Evolutionary conservation across 2,113 vertebrate genomes (phyloP), one percentile per base, ranked within the genome.

Genomic region (Petromus typicus): DNA sequence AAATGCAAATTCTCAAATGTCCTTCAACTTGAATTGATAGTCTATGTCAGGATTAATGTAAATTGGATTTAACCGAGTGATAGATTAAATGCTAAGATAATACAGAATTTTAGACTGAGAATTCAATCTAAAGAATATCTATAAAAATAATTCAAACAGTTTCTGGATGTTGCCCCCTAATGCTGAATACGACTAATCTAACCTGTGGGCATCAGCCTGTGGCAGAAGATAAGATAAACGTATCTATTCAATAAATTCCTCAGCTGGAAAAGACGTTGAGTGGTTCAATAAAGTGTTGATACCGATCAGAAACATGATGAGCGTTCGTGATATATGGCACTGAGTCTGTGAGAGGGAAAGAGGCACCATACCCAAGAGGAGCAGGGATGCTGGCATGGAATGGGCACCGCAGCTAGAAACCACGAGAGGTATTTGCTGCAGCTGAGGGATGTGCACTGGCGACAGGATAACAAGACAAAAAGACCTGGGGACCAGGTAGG

Each of bases 401-500:
- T 12, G 22, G 2, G 11, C 25, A 1, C 0, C 1, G 20, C 75
- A 73, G 30, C 27, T 37, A 25, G 56, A 78, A 81, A 64, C 6
- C 22, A 76, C 63, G 10, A 85, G 18, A 20, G n/a, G 63, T 1
- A 2, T 17, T 4, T 37, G 34, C 75, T 61, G 27, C 37, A 75
- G 37, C 57, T 76, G 17, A 69, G 64, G 34, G 64, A 30, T 0
- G 6, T 20, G 16, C 14, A 13, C 34, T 20, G 5, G 25, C 7
- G 13, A 54, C 0, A 1, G 0, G 67, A 5, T 1, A 20, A 30
- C 14, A 1, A 8, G 7, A 88, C 61, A 25, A 25, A 17, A 32
- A 27, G 4, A 83, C 2, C 40, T 43, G 66, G 48, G 75, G 69
- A 78, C 34, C 0, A 0, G 6, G 51, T 27, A 59, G 45, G 78